Conservation (phyloP, 2,797 vertebrate genomes). For the Anniella stebbinsi region DNA sequence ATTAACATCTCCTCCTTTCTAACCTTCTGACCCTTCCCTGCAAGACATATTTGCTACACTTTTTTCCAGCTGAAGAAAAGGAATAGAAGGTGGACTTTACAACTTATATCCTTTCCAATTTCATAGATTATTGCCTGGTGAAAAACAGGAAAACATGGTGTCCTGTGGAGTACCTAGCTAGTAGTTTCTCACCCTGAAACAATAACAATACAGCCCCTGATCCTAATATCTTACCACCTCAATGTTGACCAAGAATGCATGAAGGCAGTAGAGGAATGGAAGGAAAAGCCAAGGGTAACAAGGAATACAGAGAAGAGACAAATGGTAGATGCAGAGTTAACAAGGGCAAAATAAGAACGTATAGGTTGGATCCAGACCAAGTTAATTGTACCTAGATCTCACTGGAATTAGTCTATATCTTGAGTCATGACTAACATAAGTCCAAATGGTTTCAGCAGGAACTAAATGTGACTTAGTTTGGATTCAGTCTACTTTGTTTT, state of each 20-base stretch:
- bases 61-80: not conserved
- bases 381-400: not conserved
- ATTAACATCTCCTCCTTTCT: constrained; percentile 9
- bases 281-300: not conserved
- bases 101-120: not conserved
- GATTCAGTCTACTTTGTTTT: not conserved
- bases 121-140: not conserved
- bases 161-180: not conserved
- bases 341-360: not conserved
- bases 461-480: not conserved
- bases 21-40: constrained; percentile 16
- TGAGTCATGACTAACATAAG: too few species aligned
- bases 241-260: not conserved
- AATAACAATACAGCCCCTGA: not conserved
- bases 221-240: not conserved
- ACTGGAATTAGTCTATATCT: not conserved
- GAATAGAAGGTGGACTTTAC: not conserved
- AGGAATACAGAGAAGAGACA: not conserved
- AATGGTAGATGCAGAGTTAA: not conserved
- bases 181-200: not conserved
- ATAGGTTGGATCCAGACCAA: not conserved
- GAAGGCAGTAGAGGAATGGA: not conserved
- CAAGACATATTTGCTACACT: not conserved
- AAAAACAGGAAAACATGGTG: not conserved
- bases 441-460: not conserved